Evolutionary conservation across 2,888 invertebrate genomes (phyloP).

Genomic region (Beris morrisii): DNA sequence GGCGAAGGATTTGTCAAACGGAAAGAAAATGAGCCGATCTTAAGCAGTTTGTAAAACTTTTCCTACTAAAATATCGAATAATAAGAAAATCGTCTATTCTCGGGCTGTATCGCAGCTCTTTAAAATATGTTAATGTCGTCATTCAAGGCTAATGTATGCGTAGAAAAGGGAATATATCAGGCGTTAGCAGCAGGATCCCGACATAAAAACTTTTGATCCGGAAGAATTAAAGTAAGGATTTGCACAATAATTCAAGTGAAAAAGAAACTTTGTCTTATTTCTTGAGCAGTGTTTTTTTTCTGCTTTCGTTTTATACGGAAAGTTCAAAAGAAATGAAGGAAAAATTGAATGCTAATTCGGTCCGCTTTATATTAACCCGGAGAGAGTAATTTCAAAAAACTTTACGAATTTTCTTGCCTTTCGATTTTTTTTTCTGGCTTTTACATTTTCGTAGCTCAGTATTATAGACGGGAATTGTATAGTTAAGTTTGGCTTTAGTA

Average conservation of each 20-base stretch:
- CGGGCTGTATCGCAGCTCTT: no score
- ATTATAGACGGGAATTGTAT: not conserved
- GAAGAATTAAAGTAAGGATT: slow-evolving; percentile 30
- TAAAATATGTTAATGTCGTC: no score
- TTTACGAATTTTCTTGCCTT: slow-evolving; percentile 13
- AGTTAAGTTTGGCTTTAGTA: not conserved
- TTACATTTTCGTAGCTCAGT: slow-evolving; percentile 2
- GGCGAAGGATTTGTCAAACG: no score
- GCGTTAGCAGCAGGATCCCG: no score
- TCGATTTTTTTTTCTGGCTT: not conserved
- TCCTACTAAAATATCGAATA: no score
- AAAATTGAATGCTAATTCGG: slow-evolving; percentile 33
- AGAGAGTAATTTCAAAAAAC: slow-evolving; percentile 26
- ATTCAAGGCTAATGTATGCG: slow-evolving; percentile 22
- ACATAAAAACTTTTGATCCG: slow-evolving; percentile 26
- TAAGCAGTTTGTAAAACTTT: no score
- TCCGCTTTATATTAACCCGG: slow-evolving; percentile 29
- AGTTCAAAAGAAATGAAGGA: slow-evolving; percentile 26
- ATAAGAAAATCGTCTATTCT: no score
- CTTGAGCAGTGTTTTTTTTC: not conserved
- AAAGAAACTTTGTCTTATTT: slow-evolving; percentile 12
- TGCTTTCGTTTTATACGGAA: slow-evolving; percentile 25
- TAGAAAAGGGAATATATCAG: no score
- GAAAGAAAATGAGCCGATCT: no score
- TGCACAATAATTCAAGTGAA: slow-evolving; percentile 29